A percentile compares a stretch with the other conserved stretches of the same genome.
phyloP scores from a whole-genome alignment of 2,888 invertebrate genomes.

The Andrena marginata region DNA sequence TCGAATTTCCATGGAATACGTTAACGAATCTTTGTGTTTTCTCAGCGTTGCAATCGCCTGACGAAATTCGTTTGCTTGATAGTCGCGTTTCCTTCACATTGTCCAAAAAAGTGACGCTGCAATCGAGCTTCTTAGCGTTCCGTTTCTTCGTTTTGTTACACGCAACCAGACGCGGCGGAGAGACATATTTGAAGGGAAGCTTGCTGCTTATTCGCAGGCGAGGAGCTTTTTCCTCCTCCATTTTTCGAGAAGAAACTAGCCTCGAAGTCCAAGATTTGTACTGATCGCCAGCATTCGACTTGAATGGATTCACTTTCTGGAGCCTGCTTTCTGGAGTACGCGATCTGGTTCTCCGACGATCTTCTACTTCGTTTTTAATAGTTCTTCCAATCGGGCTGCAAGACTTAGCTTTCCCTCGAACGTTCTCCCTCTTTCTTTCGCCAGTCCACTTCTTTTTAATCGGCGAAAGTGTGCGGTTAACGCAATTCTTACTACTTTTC shows the following conservation, averaged over 20 bases:
- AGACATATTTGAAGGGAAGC: not conserved
- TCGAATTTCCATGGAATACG: not conserved
- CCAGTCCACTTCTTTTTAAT: not conserved
- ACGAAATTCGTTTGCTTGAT: not conserved
- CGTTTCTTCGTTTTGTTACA: constrained; percentile 14
- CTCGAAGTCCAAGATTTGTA: constrained; percentile 4
- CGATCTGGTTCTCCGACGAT: not conserved
- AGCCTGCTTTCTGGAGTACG: not conserved
- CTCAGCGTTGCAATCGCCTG: not conserved
- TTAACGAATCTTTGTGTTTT: not conserved
- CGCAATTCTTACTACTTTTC: not conserved
- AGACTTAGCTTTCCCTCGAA: constrained; percentile 29
- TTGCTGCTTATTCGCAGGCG: not conserved
- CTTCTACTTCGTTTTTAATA: not conserved
- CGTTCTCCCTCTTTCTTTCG: not conserved
- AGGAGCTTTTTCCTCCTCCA: constrained; percentile 8
- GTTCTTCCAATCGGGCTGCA: constrained; percentile 1
- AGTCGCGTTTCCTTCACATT: not conserved
- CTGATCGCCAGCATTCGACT: not conserved
- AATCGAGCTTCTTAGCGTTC: constrained; percentile 41
- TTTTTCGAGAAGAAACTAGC: not conserved
- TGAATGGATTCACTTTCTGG: constrained; percentile 3
- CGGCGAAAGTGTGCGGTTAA: not conserved
- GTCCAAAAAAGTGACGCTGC: constrained; percentile 54
- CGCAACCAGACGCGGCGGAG: not conserved